Evolutionary conservation across 2,113 vertebrate species (phyloP), one percentile per base, ranked within the genome.

Genomic region (Salvelinus alpinus): DNA sequence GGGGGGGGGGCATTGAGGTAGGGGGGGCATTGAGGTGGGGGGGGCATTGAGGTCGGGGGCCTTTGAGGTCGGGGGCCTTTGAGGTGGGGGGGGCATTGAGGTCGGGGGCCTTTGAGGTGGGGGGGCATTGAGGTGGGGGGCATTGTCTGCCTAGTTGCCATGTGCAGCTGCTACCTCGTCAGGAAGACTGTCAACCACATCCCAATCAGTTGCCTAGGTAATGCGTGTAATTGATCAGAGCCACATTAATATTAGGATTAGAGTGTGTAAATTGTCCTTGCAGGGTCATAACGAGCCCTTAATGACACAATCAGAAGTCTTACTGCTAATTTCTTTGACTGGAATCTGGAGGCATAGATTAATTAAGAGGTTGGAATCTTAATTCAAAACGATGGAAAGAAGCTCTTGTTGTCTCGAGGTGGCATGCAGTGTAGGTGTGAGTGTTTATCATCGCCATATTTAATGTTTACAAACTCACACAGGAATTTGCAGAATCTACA

Each of bases 231-330:
- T 89, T 92, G 86, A 92, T 92, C 90, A 87, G 64, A 90, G 74
- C 60, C 72, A 89, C 84, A 84, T 90, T 83, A 85, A 83, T 69
- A 93, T 89, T 88, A 87, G 86, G 82, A 92, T 83, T 89, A 64
- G 85, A 88, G 90, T 82, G 86, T 86, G 73, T 31, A 92, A 92
- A 93, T 91, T 93, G 87, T 88, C 87, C 82, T 91, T 92, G 80
- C 81, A 76, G 60, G 84, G 91, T 76, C 81, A 81, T 92, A 92
- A 88, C 84, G 85, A 91, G 70, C 57, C 69, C 89, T 86, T 91
- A 92, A 92, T 59, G 62, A 90, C 84, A 91, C 83, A 91, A 85
- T 88, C 79, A 89, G 86, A 91, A 78, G 89, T 88, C 88, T 93
- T 84, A 85, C 78, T 78, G 60, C 73, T 87, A 88, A 86, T 73